Evolutionary conservation across 2,797 vertebrate species (phyloP), one percentile per base, ranked within the genome.

Genomic region (Anas bernieri): DNA sequence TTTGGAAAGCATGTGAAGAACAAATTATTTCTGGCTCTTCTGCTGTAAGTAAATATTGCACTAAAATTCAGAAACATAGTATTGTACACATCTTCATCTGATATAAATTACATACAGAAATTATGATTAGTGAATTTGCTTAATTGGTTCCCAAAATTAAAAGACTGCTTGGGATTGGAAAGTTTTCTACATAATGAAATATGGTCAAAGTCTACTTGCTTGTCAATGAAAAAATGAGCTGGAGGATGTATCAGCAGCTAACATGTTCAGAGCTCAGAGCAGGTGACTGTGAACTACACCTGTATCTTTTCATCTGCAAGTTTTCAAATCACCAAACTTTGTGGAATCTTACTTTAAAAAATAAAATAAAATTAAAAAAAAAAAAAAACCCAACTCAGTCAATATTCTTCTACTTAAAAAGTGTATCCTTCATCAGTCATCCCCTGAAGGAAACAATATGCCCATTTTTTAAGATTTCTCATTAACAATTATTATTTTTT

Each of bases 361-460:
- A 45, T 45, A 20, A 45, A 45, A 45, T 20, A 5, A 45, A 45
- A 45, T 18, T 46, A 46, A 22, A 46, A 46, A 46, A 46, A 46
- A 22, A 50, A 59, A 35, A 15, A 9, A 59, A 54, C 17, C 28
- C 28, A 54, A 56, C 26, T 28, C 4, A 91, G 79, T 74, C 69
- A 46, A 79, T 94, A 95, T 94, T 61, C 77, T 76, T 31, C 61
- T 86, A 7, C 63, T 92, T 94, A 48, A 35, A 85, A 95, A 94
- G 69, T 83, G 6, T 4, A 20, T 50, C 41, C 70, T 86, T 90
- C 73, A 48, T 88, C 82, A 68, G 46, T 9, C 80, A 70, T 59
- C 33, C 50, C 77, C 63, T 90, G 58, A 64, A 95, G 73, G 55
- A 85, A 92, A 66, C 6, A 56, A 64, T 69, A 80, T 31, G 16